Evolutionary conservation across 2,113 vertebrate genomes (phyloP).

Genomic region (Atherinomorus stipes): DNA sequence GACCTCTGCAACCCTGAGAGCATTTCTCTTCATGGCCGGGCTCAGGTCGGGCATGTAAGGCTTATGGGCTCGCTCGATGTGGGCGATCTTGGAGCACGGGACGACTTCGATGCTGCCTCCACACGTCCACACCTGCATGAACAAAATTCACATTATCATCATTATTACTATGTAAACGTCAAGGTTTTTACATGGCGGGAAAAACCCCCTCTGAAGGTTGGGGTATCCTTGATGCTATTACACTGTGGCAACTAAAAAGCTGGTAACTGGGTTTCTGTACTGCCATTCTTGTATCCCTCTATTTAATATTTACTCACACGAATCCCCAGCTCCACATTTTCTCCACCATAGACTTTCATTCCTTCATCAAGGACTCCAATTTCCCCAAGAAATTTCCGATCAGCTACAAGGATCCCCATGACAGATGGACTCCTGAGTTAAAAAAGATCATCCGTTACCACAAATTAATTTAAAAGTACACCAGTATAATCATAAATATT

Average conservation of each 20-base stretch:
- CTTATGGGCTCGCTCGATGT: constrained; percentile 85
- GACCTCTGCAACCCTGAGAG: constrained; percentile 82
- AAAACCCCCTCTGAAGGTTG: no score
- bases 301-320: constrained; percentile 82
- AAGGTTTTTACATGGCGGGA: no score
- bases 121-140: no score
- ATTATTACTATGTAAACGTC: no score
- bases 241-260: no score
- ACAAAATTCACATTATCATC: no score
- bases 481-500: not conserved
- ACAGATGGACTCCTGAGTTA: constrained; percentile 90
- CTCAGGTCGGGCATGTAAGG: constrained; percentile 79
- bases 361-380: constrained; percentile 92
- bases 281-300: no score
- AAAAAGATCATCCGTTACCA: not conserved
- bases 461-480: not conserved
- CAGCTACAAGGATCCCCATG: constrained; percentile 93
- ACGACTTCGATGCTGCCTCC: constrained; percentile 85
- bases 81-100: constrained; percentile 83
- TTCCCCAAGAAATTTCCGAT: constrained; percentile 91
- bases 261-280: no score
- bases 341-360: constrained; percentile 94
- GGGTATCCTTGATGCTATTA: no score
- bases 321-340: constrained; percentile 94
- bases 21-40: constrained; percentile 71